Evolutionary conservation across 2,113 vertebrate genomes (phyloP).

Genomic region (Anhinga anhinga): DNA sequence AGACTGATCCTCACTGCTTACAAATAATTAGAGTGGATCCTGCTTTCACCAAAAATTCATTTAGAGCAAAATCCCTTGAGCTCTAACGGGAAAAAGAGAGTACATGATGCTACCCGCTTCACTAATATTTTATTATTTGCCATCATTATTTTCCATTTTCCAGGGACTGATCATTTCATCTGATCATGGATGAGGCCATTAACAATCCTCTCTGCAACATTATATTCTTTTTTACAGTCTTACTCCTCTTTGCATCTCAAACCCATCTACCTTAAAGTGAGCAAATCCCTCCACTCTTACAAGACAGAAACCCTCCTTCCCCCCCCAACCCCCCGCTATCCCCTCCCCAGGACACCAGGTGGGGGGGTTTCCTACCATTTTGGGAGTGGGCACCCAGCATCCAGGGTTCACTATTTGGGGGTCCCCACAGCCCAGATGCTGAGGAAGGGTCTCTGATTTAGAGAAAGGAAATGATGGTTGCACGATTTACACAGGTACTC

Average conservation of each 20-base stretch:
- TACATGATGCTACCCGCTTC: background rate
- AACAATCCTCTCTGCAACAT: background rate
- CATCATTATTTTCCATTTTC: conserved; percentile 7
- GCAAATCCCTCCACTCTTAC: background rate
- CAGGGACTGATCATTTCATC: background rate
- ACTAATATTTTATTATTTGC: background rate
- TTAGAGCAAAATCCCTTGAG: background rate
- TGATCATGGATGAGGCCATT: background rate
- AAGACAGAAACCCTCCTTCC: background rate
- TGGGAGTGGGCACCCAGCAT: background rate
- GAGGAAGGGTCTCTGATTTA: background rate
- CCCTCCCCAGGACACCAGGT: too few species aligned
- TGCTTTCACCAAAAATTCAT: background rate
- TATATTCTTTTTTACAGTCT: background rate
- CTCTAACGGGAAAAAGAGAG: background rate
- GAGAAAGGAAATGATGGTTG: background rate
- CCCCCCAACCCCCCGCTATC: too few species aligned
- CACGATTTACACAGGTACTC: background rate
- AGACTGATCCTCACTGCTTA: background rate
- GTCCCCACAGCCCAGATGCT: background rate
- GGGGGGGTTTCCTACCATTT: background rate
- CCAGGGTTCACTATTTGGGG: fast-evolving
- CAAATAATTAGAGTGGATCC: background rate
- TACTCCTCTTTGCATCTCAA: background rate
- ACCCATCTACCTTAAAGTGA: background rate